Evolutionary conservation across 2,888 invertebrate species (phyloP).

Genomic region (Yponomeuta cagnagella): DNA sequence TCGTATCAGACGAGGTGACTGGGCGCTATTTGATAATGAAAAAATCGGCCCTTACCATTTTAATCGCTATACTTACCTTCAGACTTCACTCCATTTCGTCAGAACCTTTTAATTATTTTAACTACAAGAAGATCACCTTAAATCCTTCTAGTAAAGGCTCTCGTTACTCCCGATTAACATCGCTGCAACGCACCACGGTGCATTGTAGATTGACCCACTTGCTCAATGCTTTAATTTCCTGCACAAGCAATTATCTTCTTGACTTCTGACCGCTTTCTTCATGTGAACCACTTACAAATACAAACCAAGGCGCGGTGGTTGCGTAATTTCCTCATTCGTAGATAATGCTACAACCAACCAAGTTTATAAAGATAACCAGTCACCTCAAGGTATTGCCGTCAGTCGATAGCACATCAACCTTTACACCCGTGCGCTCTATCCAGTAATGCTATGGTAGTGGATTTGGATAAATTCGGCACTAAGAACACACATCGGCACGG

Average conservation of each 20-base stretch:
- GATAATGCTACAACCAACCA: background rate
- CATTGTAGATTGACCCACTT: slow-evolving; percentile 55
- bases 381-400: too few relatives aligned
- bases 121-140: too few relatives aligned
- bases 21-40: too few relatives aligned
- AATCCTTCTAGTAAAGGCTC: background rate
- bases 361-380: background rate
- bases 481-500: too few relatives aligned
- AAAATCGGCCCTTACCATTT: too few relatives aligned
- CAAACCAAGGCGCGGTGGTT: slow-evolving; percentile 26
- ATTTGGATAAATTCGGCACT: too few relatives aligned
- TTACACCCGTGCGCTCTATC: too few relatives aligned
- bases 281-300: slow-evolving; percentile 36
- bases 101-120: too few relatives aligned
- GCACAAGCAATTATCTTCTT: slow-evolving; percentile 71
- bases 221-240: slow-evolving; percentile 71
- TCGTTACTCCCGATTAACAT: slow-evolving; percentile 9
- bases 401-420: too few relatives aligned
- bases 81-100: background rate
- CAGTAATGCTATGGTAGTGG: too few relatives aligned
- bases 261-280: slow-evolving; percentile 74
- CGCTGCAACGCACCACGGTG: background rate
- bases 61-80: too few relatives aligned
- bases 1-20: too few relatives aligned
- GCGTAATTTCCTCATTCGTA: slow-evolving; percentile 28